Evolutionary conservation across 1,140 invertebrate genomes (phyloP).

Genomic region (Drosophila arawakana): DNA sequence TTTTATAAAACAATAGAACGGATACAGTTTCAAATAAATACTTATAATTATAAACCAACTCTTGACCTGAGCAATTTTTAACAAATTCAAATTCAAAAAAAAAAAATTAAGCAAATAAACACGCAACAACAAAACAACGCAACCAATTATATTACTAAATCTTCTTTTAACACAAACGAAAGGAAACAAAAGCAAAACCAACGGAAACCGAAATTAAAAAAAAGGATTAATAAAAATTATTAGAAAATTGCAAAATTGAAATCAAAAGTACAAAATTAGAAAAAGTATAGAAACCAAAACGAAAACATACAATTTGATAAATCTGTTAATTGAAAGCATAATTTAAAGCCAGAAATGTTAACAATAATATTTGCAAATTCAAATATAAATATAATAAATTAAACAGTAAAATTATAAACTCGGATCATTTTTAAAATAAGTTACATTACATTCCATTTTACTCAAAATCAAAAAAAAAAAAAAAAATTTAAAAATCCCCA

Average conservation of each 20-base stretch:
- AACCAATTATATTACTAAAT: slow-evolving; percentile 10
- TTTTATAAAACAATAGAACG: slow-evolving; percentile 77
- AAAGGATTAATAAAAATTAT: slow-evolving; percentile 12
- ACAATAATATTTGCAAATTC: slow-evolving; percentile 4
- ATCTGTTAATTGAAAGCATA: neutral
- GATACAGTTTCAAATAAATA: slow-evolving; percentile 44
- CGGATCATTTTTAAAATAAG: neutral
- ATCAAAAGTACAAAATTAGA: slow-evolving; percentile 77
- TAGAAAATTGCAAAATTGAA: slow-evolving; percentile 63
- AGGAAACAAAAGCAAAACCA: slow-evolving; percentile 4
- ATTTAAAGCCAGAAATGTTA: slow-evolving; percentile 1
- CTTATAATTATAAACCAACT: slow-evolving; percentile 33
- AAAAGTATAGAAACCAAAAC: slow-evolving; percentile 39
- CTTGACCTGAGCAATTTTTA: slow-evolving; percentile 33
- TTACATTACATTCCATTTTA: too few relatives aligned
- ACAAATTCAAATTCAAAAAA: slow-evolving; percentile 26
- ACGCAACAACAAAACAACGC: slow-evolving; percentile 20
- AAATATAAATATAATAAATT: neutral
- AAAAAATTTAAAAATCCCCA: neutral
- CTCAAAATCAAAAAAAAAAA: neutral
- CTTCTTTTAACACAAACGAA: slow-evolving; percentile 28
- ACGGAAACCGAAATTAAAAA: slow-evolving; percentile 9
- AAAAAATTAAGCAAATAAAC: slow-evolving; percentile 6
- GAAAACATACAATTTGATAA: slow-evolving; percentile 8
- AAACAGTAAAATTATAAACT: neutral